Evolutionary conservation across 2,113 vertebrate genomes (phyloP), one percentile per base, ranked within the genome.

Genomic region (Tachysurus vachellii): DNA sequence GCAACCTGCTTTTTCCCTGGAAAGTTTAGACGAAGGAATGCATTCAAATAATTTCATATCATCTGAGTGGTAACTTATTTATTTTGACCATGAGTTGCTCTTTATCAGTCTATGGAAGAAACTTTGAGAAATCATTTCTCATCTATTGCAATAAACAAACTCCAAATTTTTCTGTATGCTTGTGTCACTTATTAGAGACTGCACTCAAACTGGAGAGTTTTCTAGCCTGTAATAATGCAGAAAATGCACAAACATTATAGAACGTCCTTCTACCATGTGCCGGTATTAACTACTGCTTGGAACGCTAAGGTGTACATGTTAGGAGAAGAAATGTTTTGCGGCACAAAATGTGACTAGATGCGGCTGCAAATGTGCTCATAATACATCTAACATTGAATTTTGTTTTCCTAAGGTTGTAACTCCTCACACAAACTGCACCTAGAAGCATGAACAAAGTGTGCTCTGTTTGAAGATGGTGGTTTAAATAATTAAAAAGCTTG

Each of bases 221-320:
- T 66, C 86, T 81, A 26, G 42, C 81, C 62, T 21, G 76, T 89
- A 87, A 85, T 85, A 73, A 83, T 79, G 62, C 16, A 61, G 80
- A 59, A 66, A 84, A 89, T 84, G 56, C 71, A 86, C 75, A 87
- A 53, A 84, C 73, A 84, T 84, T 76, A 85, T 71, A 44, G 82
- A 80, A 77, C 87, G 62, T 66, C 53, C 50, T 36, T 87, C 59
- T 61, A 54, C 70, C 73, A 83, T 86, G 44, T 84, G 70, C 80
- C 31, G 50, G 28, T 31, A 70, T 73, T 70, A 61, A 79, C 81
- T 57, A 80, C 81, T 64, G 50, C 17, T n/a, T 81, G 47, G 62
- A 84, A 86, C 23, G 16, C 5, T 23, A 75, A 53, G 75, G 76
- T 56, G n/a, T 57, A 31, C 28, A 77, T 6, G 36, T 36, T 36